Percentiles rank a stretch among this genome's conserved stretches.
Evolutionary conservation across 2,888 invertebrate genomes (phyloP).

Genomic region (Nephrotoma guestfalica): DNA sequence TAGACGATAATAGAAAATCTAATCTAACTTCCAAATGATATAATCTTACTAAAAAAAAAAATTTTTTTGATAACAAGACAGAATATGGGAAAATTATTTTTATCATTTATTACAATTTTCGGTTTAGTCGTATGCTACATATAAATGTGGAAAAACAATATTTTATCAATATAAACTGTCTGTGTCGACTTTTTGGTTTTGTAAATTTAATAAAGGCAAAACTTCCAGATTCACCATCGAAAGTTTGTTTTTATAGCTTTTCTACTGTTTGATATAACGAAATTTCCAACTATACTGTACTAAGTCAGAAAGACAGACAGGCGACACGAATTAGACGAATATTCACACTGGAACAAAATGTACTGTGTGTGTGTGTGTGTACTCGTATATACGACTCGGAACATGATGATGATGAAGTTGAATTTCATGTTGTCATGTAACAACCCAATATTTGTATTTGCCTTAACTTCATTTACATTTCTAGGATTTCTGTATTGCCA

Average conservation of each 20-base stretch:
- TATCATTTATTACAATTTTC: not conserved
- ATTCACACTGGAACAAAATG: not conserved
- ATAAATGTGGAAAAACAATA: not conserved
- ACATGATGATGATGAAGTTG: not conserved
- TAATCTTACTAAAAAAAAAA: not conserved
- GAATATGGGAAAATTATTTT: not conserved
- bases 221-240: not conserved
- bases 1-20: not conserved
- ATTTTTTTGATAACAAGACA: not conserved
- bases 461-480: too few relatives aligned
- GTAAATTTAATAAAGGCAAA: not conserved
- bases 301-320: not conserved
- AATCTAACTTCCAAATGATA: not conserved
- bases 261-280: not conserved
- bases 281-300: not conserved
- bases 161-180: not conserved
- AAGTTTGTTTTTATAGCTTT: not conserved
- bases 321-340: not conserved
- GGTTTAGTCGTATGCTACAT: not conserved
- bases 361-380: too few relatives aligned
- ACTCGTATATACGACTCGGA: too few relatives aligned
- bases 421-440: not conserved
- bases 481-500: too few relatives aligned
- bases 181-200: not conserved
- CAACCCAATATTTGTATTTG: too few relatives aligned